Percentiles rank a stretch among this genome's conserved stretches.
These are phyloP conservation scores for Sylvicapra grimmia DNA, from an alignment of 2,113 vertebrate genomes.

Conservation along the genomic window DNA sequence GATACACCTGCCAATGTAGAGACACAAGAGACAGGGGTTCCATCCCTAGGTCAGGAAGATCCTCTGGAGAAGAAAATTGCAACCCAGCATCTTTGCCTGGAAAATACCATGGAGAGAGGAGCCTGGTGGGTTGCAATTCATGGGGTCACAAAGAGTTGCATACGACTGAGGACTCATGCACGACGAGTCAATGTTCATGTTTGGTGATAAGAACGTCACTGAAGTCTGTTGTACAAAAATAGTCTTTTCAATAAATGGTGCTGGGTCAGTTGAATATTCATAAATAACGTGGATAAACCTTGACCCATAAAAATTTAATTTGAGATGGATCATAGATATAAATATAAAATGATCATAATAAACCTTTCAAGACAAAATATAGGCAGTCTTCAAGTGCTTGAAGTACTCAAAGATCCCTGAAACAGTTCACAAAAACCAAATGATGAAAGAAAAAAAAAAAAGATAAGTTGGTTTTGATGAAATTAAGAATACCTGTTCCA, in stretches of 20 bases:
- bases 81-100: not conserved
- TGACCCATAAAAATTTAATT: not conserved
- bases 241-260: not conserved
- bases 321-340: not conserved
- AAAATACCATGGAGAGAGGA: not conserved
- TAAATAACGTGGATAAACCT: not conserved
- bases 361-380: not conserved
- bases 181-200: rapidly evolving
- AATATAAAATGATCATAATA: not conserved
- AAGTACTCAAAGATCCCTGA: not conserved
- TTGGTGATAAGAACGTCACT: not conserved
- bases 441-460: not conserved
- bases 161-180: not conserved
- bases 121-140: not conserved
- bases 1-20: not conserved
- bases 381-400: not conserved
- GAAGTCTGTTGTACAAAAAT: not conserved
- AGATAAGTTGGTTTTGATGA: not conserved
- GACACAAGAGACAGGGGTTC: not conserved
- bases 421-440: not conserved
- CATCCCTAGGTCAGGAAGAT: not conserved
- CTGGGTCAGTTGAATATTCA: not conserved
- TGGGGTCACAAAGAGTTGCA: not conserved
- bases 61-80: not conserved
- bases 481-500: not conserved